Conservation (phyloP, 2,113 vertebrate species). For the Chlamydotis undulata region DNA sequence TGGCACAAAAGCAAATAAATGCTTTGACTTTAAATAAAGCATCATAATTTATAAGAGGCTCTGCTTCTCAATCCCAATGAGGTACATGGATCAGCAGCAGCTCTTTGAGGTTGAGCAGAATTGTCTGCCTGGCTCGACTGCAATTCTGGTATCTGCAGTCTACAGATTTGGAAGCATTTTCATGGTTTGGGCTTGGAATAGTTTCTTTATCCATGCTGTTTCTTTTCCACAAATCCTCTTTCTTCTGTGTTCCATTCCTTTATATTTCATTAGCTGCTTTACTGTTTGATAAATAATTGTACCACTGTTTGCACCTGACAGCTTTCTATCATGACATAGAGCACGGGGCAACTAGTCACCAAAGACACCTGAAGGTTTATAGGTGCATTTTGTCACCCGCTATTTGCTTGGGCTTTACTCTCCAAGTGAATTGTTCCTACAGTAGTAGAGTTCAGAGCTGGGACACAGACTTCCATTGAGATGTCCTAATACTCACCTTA, state of each 20-base stretch:
- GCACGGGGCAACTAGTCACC: neutral
- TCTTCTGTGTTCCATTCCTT: neutral
- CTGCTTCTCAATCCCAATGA: constrained; percentile 58
- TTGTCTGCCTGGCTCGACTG: constrained; percentile 55
- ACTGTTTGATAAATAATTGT: constrained; percentile 24
- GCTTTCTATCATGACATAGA: constrained; percentile 15
- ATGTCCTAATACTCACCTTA: neutral
- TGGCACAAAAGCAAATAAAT: constrained; percentile 82
- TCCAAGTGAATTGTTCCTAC: neutral
- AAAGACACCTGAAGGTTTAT: constrained; percentile 22
- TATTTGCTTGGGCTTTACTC: neutral
- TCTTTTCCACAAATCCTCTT: neutral
- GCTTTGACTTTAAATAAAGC: constrained; percentile 81
- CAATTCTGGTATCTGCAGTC: constrained; percentile 54
- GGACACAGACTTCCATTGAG: neutral
- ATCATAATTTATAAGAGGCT: constrained; percentile 77
- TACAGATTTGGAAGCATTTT: constrained; percentile 52
- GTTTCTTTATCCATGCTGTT: neutral
- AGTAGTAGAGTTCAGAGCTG: neutral
- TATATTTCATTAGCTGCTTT: constrained; percentile 47
- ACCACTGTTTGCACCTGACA: constrained; percentile 15
- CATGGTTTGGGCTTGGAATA: constrained; percentile 13
- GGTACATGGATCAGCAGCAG: constrained; percentile 63
- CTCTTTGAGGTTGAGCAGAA: constrained; percentile 69
- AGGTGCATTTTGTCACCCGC: constrained; percentile 22